Evolutionary conservation across 2,888 invertebrate genomes (phyloP).

Genomic region (Crepidodera aurea): DNA sequence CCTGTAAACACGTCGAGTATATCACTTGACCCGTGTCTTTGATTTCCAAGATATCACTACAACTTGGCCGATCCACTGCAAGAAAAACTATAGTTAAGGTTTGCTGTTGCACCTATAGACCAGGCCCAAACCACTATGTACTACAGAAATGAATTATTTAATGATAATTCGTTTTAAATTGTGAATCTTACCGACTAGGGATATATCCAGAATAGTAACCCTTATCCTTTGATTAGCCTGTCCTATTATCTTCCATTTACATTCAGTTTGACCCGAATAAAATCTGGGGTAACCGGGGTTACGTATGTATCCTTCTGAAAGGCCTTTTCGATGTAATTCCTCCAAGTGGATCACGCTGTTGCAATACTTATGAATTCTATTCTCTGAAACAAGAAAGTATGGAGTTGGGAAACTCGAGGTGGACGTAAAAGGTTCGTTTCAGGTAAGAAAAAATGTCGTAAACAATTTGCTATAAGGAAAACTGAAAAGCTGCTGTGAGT

Average conservation of each 20-base stretch:
- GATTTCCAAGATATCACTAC: slow-evolving; percentile 66
- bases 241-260: slow-evolving; percentile 73
- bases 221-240: slow-evolving; percentile 70
- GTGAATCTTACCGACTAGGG: slow-evolving; percentile 72
- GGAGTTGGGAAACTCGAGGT: neutral
- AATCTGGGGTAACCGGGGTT: slow-evolving; percentile 80
- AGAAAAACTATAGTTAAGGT: neutral
- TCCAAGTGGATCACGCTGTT: slow-evolving; percentile 62
- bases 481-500: too few relatives aligned
- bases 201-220: slow-evolving; percentile 74
- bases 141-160: too few relatives aligned
- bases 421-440: neutral
- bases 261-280: slow-evolving; percentile 72
- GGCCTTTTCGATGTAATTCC: slow-evolving; percentile 55
- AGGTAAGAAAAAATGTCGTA: too few relatives aligned
- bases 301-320: slow-evolving; percentile 70
- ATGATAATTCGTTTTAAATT: too few relatives aligned
- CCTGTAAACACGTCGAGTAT: slow-evolving; percentile 66
- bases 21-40: slow-evolving; percentile 63
- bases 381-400: slow-evolving; percentile 54
- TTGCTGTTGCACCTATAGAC: too few relatives aligned
- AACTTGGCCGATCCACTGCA: slow-evolving; percentile 31
- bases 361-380: slow-evolving; percentile 62
- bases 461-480: too few relatives aligned
- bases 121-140: too few relatives aligned